phyloP scores from a whole-genome alignment of 2,888 invertebrate species.

The Nycteola revayana region DNA sequence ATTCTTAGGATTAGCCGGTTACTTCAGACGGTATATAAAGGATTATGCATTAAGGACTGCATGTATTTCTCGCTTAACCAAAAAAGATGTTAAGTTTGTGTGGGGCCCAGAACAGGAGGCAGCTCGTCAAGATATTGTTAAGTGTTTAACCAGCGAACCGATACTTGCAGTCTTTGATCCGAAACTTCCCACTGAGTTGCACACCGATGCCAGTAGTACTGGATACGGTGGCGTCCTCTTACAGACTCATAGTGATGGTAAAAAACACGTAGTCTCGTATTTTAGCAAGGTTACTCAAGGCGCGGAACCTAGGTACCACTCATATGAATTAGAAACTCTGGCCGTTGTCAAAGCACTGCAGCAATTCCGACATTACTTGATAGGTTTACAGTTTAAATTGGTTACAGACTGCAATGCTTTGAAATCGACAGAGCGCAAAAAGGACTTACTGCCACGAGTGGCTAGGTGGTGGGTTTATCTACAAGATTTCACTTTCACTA shows the following conservation, averaged over 20 bases:
- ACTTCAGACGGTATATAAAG: too few relatives aligned
- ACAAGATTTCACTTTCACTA: constrained; percentile 28
- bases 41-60: constrained; percentile 11
- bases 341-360: constrained; percentile 27
- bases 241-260: constrained; percentile 9
- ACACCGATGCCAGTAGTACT: constrained; percentile 5
- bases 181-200: too few relatives aligned
- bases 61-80: constrained; percentile 4
- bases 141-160: constrained; percentile 5
- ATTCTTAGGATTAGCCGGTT: too few relatives aligned
- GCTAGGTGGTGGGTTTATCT: constrained; percentile 25
- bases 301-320: constrained; percentile 3
- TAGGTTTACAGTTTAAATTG: constrained; percentile 24
- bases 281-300: constrained; percentile 19
- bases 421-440: constrained; percentile 9
- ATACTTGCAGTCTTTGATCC: too few relatives aligned
- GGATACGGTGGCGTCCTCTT: constrained; percentile 21
- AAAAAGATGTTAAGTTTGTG: background rate
- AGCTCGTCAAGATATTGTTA: constrained; percentile 9
- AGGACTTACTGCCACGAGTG: background rate
- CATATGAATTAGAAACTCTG: constrained; percentile 12
- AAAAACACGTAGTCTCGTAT: constrained; percentile 15
- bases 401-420: constrained; percentile 35
- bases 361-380: constrained; percentile 28
- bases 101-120: constrained; percentile 11